Evolutionary conservation across 2,113 vertebrate genomes (phyloP), one percentile per base, ranked within the genome.

Genomic region (Excalfactoria chinensis): DNA sequence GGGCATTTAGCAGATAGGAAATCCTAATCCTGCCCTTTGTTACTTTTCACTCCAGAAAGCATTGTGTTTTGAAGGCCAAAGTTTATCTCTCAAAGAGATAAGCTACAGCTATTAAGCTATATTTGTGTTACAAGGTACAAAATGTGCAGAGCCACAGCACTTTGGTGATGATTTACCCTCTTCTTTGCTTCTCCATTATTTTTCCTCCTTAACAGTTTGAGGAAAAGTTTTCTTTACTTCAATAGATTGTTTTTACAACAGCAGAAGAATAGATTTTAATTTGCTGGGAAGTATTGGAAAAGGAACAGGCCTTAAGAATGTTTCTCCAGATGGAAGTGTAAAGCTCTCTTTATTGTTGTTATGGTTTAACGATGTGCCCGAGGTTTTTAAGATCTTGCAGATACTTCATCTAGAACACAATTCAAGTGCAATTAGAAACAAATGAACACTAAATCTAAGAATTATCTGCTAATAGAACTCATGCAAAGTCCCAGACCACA

Each of bases 401-500:
- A 62, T 78, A 40, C 1, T 0, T 78, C 82, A 64, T 37, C 34
- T 81, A 84, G 55, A 90, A 17, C 17, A 53, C 28, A 53, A 53
- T 59, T 66, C 46, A 86, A 63, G 44, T 41, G 71, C 40, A 34
- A 40, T 28, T 75, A 78, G 77, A 90, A 86, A 56, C 34, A 64
- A 93, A 74, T 48, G 86, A 88, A 51, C 48, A 56, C 64, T 82
- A 89, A 71, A 76, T 67, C 28, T 58, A 84, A 0, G 0, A 86
- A 67, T 82, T 71, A 35, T 87, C 78, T 87, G 28, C 60, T 90
- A 58, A 58, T 59, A 86, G 30, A 26, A 74, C 46, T 85, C 34
- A 69, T 79, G 6, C 88, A 37, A 85, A 95, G 55, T 88, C 32
- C 32, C 32, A 93, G 80, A 80, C 66, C 26, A 56, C 68, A 93